Evolutionary conservation across 64 coral and sea anemone genomes (phyloP).

Genomic region (Hydrozoanthus tunicans): DNA sequence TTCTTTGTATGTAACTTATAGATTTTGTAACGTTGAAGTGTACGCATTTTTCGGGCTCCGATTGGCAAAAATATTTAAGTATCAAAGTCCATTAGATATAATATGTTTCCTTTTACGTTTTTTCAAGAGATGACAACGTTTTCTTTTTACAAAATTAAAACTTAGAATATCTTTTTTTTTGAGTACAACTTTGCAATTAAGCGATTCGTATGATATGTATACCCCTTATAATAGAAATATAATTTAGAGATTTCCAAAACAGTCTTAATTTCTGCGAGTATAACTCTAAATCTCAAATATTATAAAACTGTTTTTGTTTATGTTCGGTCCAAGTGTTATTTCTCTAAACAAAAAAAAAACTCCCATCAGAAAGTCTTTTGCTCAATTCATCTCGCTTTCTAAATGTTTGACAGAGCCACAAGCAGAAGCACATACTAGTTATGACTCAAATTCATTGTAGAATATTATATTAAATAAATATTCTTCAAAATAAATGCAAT

Average conservation of each 20-base stretch:
- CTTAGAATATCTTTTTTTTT: not conserved
- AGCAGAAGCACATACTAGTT: not conserved
- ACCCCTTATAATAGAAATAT: not conserved
- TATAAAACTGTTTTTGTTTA: too few species aligned
- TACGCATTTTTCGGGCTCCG: not conserved
- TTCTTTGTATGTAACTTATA: not conserved
- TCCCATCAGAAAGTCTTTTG: not conserved
- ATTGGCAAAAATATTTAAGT: slow-evolving; percentile 32
- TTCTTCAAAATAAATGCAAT: not conserved
- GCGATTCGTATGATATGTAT: not conserved
- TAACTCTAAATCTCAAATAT: too few species aligned
- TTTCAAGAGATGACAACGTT: slow-evolving; percentile 52
- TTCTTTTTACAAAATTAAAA: slow-evolving; percentile 12
- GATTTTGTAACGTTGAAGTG: slow-evolving; percentile 2
- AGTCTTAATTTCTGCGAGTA: too few species aligned
- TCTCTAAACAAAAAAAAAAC: not conserved
- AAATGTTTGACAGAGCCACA: not conserved
- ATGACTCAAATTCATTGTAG: not conserved
- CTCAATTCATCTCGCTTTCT: not conserved
- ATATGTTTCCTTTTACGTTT: not conserved
- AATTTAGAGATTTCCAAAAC: too few species aligned
- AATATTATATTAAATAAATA: not conserved
- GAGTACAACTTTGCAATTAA: not conserved
- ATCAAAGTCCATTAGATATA: not conserved
- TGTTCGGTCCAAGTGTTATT: not conserved